Evolutionary conservation across 1,140 invertebrate species (phyloP).

Genomic region (Vanessa tameamea): DNA sequence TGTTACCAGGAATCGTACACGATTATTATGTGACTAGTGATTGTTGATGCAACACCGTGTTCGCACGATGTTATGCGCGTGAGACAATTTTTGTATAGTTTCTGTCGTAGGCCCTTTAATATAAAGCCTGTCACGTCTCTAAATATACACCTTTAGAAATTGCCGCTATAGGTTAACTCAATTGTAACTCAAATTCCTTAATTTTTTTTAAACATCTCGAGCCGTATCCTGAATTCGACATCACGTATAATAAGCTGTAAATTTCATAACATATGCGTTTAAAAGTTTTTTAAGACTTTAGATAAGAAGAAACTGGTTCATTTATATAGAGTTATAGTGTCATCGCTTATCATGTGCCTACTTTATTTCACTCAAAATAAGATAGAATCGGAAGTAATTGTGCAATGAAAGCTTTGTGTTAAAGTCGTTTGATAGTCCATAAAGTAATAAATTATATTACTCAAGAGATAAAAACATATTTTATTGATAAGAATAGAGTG

Average conservation of each 20-base stretch:
- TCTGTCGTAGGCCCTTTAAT: constrained; percentile 48
- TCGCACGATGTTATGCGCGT: constrained; percentile 55
- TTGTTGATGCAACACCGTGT: constrained; percentile 46
- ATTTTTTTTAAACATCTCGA: constrained; percentile 28
- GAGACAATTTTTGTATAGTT: constrained; percentile 66
- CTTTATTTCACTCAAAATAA: constrained; percentile 36
- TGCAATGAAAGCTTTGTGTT: constrained; percentile 38
- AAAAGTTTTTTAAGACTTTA: constrained; percentile 35
- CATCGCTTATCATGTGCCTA: constrained; percentile 37
- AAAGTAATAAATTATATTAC: constrained; percentile 22
- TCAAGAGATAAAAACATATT: constrained; percentile 10
- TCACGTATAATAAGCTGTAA: constrained; percentile 32
- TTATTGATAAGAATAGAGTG: background rate
- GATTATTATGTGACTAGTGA: constrained; percentile 47
- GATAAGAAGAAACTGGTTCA: constrained; percentile 42
- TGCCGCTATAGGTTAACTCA: constrained; percentile 39
- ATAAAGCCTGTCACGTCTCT: constrained; percentile 56
- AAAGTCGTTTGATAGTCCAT: constrained; percentile 21
- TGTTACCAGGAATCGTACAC: constrained; percentile 49
- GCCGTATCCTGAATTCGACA: constrained; percentile 19
- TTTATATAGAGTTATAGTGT: constrained; percentile 37
- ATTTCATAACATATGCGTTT: constrained; percentile 20
- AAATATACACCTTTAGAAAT: constrained; percentile 50
- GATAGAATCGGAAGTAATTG: constrained; percentile 42
- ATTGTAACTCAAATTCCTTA: constrained; percentile 37